A percentile compares a stretch with the other conserved stretches of the same genome.
Evolutionary conservation across 2,113 vertebrate genomes (phyloP).

Genomic region (Hemiscyllium ocellatum): DNA sequence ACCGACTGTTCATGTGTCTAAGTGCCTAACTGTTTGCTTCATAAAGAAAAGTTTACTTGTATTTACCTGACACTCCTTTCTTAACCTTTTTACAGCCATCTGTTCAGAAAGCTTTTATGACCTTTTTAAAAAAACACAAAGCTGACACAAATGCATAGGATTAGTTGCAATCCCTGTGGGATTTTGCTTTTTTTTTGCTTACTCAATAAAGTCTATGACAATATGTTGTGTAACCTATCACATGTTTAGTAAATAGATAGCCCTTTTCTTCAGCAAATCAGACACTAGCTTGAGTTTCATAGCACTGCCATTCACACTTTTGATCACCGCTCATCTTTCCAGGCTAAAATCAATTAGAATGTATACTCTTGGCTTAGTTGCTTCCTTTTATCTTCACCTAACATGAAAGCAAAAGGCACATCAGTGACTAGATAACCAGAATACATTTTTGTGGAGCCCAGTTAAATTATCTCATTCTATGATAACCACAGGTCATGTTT

Average conservation of each 20-base stretch:
- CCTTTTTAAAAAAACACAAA: background rate
- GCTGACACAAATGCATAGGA: background rate
- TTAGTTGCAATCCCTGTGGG: background rate
- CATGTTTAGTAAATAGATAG: slow-evolving; percentile 12
- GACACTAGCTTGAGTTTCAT: background rate
- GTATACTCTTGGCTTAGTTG: background rate
- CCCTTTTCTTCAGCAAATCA: background rate
- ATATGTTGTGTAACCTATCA: background rate
- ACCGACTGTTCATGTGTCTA: no score
- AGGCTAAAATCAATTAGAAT: background rate
- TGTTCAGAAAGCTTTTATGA: background rate
- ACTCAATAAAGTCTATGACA: background rate
- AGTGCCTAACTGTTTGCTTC: background rate
- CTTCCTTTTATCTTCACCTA: background rate
- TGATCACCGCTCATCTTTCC: slow-evolving; percentile 12
- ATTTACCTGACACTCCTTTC: background rate
- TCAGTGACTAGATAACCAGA: slow-evolving; percentile 3
- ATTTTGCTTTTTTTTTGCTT: background rate
- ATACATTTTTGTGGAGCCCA: background rate
- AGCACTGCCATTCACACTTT: slow-evolving; percentile 12
- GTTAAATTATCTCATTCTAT: background rate
- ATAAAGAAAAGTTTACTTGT: background rate
- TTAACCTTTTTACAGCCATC: background rate
- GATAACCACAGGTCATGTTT: background rate
- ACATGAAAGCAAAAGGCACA: slow-evolving; percentile 6